Conservation (phyloP, 2,888 invertebrate species). For the Drosophila mulleri region DNA sequence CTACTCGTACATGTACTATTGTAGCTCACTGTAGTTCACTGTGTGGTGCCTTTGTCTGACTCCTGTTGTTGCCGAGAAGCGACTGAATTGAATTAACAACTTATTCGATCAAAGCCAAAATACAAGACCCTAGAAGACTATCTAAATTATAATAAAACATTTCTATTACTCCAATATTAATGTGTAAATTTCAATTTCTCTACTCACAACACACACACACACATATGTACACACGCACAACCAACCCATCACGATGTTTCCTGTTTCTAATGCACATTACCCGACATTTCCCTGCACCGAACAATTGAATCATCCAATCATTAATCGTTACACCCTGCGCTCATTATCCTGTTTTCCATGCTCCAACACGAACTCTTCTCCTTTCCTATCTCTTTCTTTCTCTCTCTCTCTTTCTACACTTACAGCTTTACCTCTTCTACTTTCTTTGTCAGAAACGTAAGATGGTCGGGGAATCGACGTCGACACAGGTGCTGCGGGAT, state of each 20-base stretch:
- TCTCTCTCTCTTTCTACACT: conserved; percentile 79
- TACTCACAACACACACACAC: conserved; percentile 74
- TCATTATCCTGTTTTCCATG: conserved; percentile 35
- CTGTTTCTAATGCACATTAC: conserved; percentile 20
- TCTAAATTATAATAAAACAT: conserved; percentile 31
- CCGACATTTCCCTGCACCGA: conserved; percentile 42
- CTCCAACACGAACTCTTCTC: conserved; percentile 25
- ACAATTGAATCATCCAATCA: conserved; percentile 27
- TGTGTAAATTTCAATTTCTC: conserved; percentile 77
- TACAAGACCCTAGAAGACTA: conserved; percentile 5
- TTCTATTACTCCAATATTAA: conserved; percentile 71
- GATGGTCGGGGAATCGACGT: conserved; percentile 98
- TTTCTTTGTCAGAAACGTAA: conserved; percentile 95
- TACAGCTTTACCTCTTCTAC: conserved; percentile 85
- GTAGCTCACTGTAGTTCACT: conserved; percentile 28
- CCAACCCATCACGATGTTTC: conserved; percentile 24
- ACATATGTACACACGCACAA: conserved; percentile 2
- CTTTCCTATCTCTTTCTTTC: conserved; percentile 46
- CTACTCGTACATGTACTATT: conserved; percentile 18
- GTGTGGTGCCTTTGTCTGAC: conserved; percentile 55
- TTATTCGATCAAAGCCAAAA: conserved; percentile 15
- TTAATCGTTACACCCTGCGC: conserved; percentile 29
- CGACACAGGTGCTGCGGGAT: conserved; percentile 98
- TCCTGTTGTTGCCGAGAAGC: conserved; percentile 25
- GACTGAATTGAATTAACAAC: conserved; percentile 32